A percentile compares a stretch with the other conserved stretches of the same genome.
Evolutionary conservation across 1,140 invertebrate genomes (phyloP).

Genomic region (Drosophila littoralis): DNA sequence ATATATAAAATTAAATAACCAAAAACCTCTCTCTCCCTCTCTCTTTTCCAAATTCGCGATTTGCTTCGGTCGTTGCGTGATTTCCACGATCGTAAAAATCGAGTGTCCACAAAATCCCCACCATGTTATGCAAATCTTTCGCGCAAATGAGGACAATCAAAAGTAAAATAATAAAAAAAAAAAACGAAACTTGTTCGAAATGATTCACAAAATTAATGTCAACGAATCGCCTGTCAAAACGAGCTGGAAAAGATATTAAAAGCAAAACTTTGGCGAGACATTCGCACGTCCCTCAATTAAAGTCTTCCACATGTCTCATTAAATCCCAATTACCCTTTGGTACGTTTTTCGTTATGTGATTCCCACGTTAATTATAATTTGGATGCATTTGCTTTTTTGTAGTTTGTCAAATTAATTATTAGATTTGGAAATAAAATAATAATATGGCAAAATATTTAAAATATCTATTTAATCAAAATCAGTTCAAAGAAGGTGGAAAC

Average conservation of each 20-base stretch:
- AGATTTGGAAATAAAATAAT: background rate
- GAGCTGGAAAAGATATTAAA: background rate
- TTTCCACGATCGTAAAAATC: constrained; percentile 17
- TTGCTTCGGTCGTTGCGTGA: constrained; percentile 12
- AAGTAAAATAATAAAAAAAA: constrained; percentile 8
- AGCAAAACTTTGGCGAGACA: background rate
- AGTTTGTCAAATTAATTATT: too few species aligned
- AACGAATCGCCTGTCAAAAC: constrained; percentile 12
- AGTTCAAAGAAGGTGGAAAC: background rate
- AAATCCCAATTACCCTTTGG: background rate
- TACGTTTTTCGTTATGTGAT: too few species aligned
- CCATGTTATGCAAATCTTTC: constrained; percentile 28
- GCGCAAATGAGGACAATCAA: constrained; percentile 8
- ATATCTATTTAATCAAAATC: constrained; percentile 1
- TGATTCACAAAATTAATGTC: constrained; percentile 7
- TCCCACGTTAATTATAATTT: too few species aligned
- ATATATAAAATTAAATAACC: constrained; percentile 56
- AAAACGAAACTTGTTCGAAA: constrained; percentile 29
- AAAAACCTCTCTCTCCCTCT: constrained; percentile 32
- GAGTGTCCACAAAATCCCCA: constrained; percentile 24
- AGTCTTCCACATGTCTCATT: background rate
- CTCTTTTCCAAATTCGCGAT: constrained; percentile 25
- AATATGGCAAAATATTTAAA: background rate
- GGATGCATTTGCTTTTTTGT: too few species aligned
- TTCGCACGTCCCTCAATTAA: background rate